A percentile compares a stretch with the other conserved stretches of the same genome.
phyloP scores from a whole-genome alignment of 2,888 invertebrate species.

The Lathronympha strigana region DNA sequence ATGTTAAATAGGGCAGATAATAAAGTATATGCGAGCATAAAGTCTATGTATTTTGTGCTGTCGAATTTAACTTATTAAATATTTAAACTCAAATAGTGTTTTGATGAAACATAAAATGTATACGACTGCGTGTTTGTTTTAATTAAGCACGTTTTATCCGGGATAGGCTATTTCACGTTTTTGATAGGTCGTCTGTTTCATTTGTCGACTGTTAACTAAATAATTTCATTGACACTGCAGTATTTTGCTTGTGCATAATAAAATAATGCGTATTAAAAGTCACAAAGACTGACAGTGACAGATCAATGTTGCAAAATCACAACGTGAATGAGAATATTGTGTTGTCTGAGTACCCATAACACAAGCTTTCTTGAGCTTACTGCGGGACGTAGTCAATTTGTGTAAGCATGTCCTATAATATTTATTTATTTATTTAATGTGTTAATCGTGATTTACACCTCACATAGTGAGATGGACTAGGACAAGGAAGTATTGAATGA shows the following conservation, averaged over 20 bases:
- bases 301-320: background rate
- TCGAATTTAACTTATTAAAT: constrained; percentile 31
- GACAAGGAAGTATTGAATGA: too few species aligned
- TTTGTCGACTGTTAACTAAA: constrained; percentile 14
- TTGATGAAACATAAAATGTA: constrained; percentile 45
- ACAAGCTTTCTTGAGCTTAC: too few species aligned
- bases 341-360: too few species aligned
- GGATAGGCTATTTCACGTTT: constrained; percentile 35
- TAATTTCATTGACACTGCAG: constrained; percentile 23
- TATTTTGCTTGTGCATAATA: constrained; percentile 14
- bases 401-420: too few species aligned
- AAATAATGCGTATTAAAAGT: constrained; percentile 12
- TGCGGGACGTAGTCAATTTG: too few species aligned
- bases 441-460: too few species aligned
- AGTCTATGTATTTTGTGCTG: constrained; percentile 44
- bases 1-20: constrained; percentile 47
- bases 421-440: too few species aligned
- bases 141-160: constrained; percentile 40
- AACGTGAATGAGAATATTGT: background rate
- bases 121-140: constrained; percentile 45
- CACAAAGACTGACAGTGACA: background rate
- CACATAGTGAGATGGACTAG: too few species aligned
- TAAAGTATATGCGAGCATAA: constrained; percentile 34
- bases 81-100: constrained; percentile 43
- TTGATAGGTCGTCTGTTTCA: constrained; percentile 35